Evolutionary conservation across 2,888 invertebrate species (phyloP).

Genomic region (Hoplodrina blanda): DNA sequence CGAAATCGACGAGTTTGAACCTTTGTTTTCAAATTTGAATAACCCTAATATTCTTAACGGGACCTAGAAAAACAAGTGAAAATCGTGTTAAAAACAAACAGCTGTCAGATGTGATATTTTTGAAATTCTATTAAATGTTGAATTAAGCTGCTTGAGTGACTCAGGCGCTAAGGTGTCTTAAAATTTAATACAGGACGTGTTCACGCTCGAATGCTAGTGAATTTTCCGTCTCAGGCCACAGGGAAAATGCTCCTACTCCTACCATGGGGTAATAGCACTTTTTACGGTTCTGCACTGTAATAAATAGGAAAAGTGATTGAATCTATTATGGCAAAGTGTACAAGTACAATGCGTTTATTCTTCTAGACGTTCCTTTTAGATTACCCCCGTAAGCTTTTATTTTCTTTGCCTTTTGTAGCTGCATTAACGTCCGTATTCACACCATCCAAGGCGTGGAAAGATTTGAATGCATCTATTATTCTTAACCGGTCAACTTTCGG

Average conservation of each 20-base stretch:
- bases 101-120: not conserved
- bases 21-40: not conserved
- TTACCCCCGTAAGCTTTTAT: slow-evolving; percentile 4
- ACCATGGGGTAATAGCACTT: slow-evolving; percentile 42
- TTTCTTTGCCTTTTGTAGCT: slow-evolving; percentile 15
- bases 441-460: not conserved
- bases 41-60: not conserved
- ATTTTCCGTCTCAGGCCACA: slow-evolving; percentile 38
- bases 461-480: slow-evolving; percentile 21
- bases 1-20: not conserved
- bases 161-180: slow-evolving; percentile 34
- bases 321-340: slow-evolving; percentile 12
- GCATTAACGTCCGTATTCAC: slow-evolving; percentile 15
- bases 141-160: not conserved
- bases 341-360: slow-evolving; percentile 28
- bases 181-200: slow-evolving; percentile 36
- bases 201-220: slow-evolving; percentile 38
- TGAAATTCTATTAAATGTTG: not conserved
- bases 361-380: slow-evolving; percentile 6
- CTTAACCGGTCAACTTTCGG: slow-evolving; percentile 13
- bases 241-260: slow-evolving; percentile 16
- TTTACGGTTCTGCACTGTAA: slow-evolving; percentile 52
- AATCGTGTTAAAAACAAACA: not conserved
- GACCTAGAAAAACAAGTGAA: not conserved
- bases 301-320: slow-evolving; percentile 39